Evolutionary conservation across 2,113 vertebrate genomes (phyloP), one percentile per base, ranked within the genome.

Genomic region (Hippocampus guttulatus): DNA sequence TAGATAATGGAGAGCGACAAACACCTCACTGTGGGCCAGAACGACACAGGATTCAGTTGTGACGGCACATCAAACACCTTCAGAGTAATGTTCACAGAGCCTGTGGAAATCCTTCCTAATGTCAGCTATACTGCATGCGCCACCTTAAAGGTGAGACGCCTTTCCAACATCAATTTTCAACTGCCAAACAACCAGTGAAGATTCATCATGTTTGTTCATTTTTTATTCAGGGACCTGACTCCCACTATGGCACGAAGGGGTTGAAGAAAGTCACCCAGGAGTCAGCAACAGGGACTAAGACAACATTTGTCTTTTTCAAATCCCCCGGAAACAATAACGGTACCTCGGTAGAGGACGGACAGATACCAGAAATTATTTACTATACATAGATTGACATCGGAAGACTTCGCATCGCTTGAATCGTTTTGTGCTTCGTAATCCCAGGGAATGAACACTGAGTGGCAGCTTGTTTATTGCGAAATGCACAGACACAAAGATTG

Each of bases 311-410:
- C 68, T 98, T 98, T 82, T 95, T 94, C 75, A 96, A 95, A 69
- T 96, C 95, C 41, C 95, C 95, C 23, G 96, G 96, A 85, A 98
- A 97, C 80, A 98, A 97, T 79, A 98, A 98, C 1, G 96, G 96
- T 64, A 98, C 95, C 7, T 97, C 96, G 1, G 94, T 96, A 91
- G 96, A 97, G 88, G 95, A 97, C 27, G 96, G 96, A 73, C 96
- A 98, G 76, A 98, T 98, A 85, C 96, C 96, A 74, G 95, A 98
- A 90, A 97, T 98, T 73, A 96, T 98, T 86, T 98, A 97, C 91
- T 95, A 97, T 80, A 95, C 89, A 68, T 97, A 91, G 65, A 77
- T 71, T 69, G 25, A 71, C 52, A 15, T 18, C 0, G 16, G 18
- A 21, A 40, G 30, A 63, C 33, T 25, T 61, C 6, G 7, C 27